phyloP scores from a whole-genome alignment of 2,888 invertebrate genomes.

The Drosophila ochracea region DNA sequence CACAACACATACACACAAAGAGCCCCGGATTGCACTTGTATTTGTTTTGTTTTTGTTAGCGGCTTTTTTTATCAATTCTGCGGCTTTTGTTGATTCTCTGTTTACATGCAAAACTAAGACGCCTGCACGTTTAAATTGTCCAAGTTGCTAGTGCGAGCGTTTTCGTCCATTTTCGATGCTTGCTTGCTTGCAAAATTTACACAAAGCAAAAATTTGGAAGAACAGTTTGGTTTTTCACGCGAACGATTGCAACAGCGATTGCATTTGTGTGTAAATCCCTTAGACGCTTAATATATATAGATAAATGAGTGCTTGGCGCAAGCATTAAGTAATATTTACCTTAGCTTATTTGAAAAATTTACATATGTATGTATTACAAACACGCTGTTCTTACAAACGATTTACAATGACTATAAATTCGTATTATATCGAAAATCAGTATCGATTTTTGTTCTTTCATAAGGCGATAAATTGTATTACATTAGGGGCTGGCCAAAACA shows the following conservation, averaged over 20 bases:
- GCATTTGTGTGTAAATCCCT: not conserved
- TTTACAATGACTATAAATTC: conserved; percentile 49
- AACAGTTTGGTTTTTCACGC: conserved; percentile 1
- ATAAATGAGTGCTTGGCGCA: not conserved
- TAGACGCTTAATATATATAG: not conserved
- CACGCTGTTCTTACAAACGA: conserved; percentile 69
- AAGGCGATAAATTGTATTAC: not conserved
- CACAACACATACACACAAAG: conserved; percentile 8
- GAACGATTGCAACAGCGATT: not conserved
- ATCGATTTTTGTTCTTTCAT: conserved; percentile 3
- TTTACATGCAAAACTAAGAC: not conserved
- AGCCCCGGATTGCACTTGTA: conserved; percentile 40
- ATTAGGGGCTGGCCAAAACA: not conserved
- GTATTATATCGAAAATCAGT: conserved; percentile 5
- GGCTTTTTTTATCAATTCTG: conserved; percentile 62
- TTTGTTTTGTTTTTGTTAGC: conserved; percentile 80
- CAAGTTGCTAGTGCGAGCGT: not conserved
- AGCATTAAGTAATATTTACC: conserved; percentile 52
- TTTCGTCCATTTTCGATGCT: not conserved
- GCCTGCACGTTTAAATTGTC: not conserved
- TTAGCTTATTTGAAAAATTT: conserved; percentile 73
- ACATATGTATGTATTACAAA: conserved; percentile 67
- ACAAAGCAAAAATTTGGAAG: conserved; percentile 18
- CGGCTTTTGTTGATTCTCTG: conserved; percentile 1
- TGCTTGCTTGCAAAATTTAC: conserved; percentile 15